A percentile compares a stretch with the other conserved stretches of the same genome.
These are phyloP conservation scores for Homarus gammarus DNA, from an alignment of 2,888 invertebrate genomes.

Conservation along the genomic window DNA sequence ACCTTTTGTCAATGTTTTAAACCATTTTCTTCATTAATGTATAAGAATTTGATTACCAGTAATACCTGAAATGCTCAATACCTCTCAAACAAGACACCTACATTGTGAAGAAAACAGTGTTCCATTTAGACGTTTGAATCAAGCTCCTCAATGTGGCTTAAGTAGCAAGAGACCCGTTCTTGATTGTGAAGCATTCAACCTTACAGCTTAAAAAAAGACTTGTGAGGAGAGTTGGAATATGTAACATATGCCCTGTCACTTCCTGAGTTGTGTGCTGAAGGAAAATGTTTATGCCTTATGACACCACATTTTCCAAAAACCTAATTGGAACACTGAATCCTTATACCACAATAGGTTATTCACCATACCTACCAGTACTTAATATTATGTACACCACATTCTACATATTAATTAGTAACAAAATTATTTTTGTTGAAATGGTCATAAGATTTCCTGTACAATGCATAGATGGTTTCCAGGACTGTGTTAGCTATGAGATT, in stretches of 20 bases:
- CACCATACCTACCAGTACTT: conserved; percentile 60
- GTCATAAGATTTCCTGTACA: conserved; percentile 67
- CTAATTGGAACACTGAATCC: conserved; percentile 63
- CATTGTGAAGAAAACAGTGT: conserved; percentile 56
- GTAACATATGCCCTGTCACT: conserved; percentile 71
- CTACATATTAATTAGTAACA: conserved; percentile 59
- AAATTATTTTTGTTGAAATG: conserved; percentile 50
- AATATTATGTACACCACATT: conserved; percentile 63
- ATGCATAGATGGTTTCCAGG: conserved; percentile 70
- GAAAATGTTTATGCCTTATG: conserved; percentile 56
- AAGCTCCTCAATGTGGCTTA: conserved; percentile 41
- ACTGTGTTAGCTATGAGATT: conserved; percentile 55
- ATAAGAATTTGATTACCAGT: conserved; percentile 69
- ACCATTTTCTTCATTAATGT: conserved; percentile 33
- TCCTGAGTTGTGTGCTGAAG: conserved; percentile 70
- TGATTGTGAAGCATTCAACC: conserved; percentile 64
- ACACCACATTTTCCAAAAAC: conserved; percentile 61
- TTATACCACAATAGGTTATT: conserved; percentile 37
- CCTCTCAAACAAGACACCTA: conserved; percentile 42
- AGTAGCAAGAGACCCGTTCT: conserved; percentile 69
- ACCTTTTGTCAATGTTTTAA: conserved; percentile 19
- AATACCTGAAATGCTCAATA: conserved; percentile 67
- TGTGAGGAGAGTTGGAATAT: conserved; percentile 69
- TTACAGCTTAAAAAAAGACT: conserved; percentile 62
- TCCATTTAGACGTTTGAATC: conserved; percentile 58